phyloP scores from a whole-genome alignment of 2,888 invertebrate genomes.

The Drosophila monieri region DNA sequence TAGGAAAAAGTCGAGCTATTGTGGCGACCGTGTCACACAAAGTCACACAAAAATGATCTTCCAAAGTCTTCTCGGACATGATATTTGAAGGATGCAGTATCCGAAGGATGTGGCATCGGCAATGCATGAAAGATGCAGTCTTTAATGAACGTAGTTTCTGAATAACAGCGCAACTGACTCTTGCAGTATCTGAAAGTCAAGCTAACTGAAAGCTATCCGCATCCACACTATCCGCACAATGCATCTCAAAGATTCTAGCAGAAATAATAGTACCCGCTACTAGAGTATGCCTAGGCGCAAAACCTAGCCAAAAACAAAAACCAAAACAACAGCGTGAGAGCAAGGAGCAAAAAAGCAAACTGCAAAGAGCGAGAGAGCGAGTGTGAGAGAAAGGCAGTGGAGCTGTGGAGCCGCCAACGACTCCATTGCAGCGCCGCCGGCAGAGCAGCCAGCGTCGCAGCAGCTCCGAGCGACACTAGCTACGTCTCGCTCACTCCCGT shows the following conservation, averaged over 20 bases:
- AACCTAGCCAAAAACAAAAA: not conserved
- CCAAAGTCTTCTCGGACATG: too few species aligned
- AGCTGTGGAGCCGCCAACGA: conserved; percentile 69
- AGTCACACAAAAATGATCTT: not conserved
- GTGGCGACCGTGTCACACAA: not conserved
- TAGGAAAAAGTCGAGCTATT: not conserved
- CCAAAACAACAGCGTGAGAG: conserved; percentile 4
- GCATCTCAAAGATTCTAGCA: not conserved
- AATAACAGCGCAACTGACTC: not conserved
- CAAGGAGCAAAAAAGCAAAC: conserved; percentile 2
- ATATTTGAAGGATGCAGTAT: too few species aligned
- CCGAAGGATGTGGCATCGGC: too few species aligned
- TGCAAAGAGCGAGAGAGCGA: not conserved
- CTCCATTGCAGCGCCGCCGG: conserved; percentile 76
- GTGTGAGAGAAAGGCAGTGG: conserved; percentile 50
- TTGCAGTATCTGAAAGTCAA: not conserved
- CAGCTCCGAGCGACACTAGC: conserved; percentile 29
- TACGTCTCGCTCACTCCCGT: conserved; percentile 55
- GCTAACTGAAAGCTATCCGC: not conserved
- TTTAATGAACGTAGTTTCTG: not conserved
- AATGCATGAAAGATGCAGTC: not conserved
- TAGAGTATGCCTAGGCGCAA: conserved; percentile 1
- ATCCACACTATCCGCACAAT: not conserved
- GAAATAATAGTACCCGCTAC: not conserved
- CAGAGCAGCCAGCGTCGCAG: conserved; percentile 39